phyloP scores from a whole-genome alignment of 2,113 vertebrate genomes.

The Paramormyrops kingsleyae region DNA sequence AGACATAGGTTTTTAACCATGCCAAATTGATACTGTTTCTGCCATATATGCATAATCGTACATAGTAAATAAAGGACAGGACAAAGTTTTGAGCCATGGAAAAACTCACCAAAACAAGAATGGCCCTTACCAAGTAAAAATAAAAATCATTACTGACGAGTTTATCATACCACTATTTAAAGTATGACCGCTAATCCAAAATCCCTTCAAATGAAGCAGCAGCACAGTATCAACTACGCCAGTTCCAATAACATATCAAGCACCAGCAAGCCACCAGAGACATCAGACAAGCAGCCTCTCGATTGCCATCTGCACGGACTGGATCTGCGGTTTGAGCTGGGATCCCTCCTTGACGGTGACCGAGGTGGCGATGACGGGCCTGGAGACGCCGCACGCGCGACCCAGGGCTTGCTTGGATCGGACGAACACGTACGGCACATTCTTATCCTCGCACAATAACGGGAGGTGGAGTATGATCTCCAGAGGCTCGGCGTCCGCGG shows the following conservation, averaged over 20 bases:
- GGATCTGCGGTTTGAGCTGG: slow-evolving; percentile 94
- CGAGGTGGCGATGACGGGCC: slow-evolving; percentile 89
- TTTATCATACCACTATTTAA: neutral
- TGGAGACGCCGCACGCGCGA: slow-evolving; percentile 85
- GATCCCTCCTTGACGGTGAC: slow-evolving; percentile 96
- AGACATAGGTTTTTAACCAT: neutral
- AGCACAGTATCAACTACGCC: neutral
- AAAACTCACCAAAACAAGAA: neutral
- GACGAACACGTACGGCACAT: slow-evolving; percentile 91
- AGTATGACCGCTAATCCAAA: neutral
- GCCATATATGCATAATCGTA: neutral
- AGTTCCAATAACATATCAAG: neutral
- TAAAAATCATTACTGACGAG: neutral
- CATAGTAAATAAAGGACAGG: neutral
- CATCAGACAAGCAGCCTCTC: slow-evolving; percentile 90
- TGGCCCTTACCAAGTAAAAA: neutral
- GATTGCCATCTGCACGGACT: slow-evolving; percentile 87
- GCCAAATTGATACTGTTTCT: neutral
- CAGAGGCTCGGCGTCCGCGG: slow-evolving; percentile 87
- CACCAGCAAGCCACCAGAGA: neutral
- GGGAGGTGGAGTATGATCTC: slow-evolving; percentile 96
- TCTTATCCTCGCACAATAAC: slow-evolving; percentile 92
- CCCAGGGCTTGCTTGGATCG: slow-evolving; percentile 95
- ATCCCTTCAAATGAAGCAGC: neutral
- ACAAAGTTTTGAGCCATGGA: neutral